Base-by-base conservation (phyloP, 92 coral and sea anemone species). In the Phenganax subtilis region DNA sequence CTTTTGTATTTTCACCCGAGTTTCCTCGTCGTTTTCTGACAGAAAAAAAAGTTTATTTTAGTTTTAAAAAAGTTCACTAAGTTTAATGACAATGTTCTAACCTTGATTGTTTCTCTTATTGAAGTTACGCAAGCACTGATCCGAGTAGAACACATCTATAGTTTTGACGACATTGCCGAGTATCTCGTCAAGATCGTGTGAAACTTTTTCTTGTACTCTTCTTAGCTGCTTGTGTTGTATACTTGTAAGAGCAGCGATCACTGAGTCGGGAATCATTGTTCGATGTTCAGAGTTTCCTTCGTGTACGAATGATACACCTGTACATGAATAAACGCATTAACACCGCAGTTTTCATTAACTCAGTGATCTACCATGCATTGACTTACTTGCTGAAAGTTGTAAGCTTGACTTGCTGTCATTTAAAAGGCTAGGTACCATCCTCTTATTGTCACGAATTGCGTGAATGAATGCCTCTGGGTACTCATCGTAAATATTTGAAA, bases 391-490 rank as follows among this genome's bases (percentile, higher is more conserved):
- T 64, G 53, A 9, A 68, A 37, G 47, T 37, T 37, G 47, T 37
- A 37, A 37, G 47, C 47, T 37, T 37, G 47, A 37, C 9, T 53
- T 37, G 11, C 73, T 68, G 15, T 0, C 15, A 30, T 51, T 68
- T 28, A 28, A 28, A 15, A 68, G 3, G 47, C 52, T 28, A 6
- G 17, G 31, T 14, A 68, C 73, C 11, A 53, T 37, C 12, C 73
- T 37, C 47, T 37, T 37, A 5, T 37, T 62, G 3, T 63, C 85
- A 20, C 89, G 85, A n/a, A 91, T 76, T 47, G 91, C 88, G 30
- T 82, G 54, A 31, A 91, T 81, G 63, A 87, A 91, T 31, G 88
- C 92, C 68, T 85, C 86, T 3, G 90, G 96, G 54, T 77, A 91
- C 27, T 52, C 82, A 10, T 83, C 54, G 11, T 14, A 12, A 53